phyloP scores from a whole-genome alignment of 2,797 vertebrate genomes.

The Hoplostethus atlanticus region DNA sequence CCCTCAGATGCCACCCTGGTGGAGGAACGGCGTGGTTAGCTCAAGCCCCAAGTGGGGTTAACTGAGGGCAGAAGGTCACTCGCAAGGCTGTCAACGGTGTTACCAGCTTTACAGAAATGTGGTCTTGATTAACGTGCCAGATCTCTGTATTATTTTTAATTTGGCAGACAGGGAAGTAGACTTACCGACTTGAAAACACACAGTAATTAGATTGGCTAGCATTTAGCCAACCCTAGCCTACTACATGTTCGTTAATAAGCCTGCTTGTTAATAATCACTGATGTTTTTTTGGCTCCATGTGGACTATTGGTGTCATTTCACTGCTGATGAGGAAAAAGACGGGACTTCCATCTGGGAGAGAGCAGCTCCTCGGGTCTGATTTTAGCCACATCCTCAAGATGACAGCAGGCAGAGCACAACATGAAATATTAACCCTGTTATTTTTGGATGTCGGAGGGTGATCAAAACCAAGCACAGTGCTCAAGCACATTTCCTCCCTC shows the following conservation, averaged over 20 bases:
- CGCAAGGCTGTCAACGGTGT: neutral
- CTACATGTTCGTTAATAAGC: neutral
- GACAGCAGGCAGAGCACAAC: neutral
- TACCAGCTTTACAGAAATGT: neutral
- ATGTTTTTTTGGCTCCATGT: slow-evolving; percentile 13
- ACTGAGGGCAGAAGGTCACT: neutral
- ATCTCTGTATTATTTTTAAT: slow-evolving; percentile 2
- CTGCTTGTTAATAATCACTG: neutral
- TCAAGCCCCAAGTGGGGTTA: slow-evolving; percentile 4
- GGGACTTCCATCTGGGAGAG: neutral
- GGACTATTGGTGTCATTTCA: neutral
- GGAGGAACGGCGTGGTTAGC: neutral
- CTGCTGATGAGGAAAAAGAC: slow-evolving; percentile 17
- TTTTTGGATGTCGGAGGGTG: neutral
- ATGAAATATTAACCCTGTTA: slow-evolving; percentile 7
- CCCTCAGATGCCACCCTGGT: neutral
- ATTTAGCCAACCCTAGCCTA: neutral
- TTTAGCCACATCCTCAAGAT: neutral
- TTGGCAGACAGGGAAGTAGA: neutral
- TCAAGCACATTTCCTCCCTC: neutral
- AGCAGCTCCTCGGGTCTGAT: slow-evolving; percentile 24
- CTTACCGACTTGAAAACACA: neutral
- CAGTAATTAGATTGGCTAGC: neutral
- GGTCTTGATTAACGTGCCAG: neutral
- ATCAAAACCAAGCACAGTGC: neutral